Conservation (phyloP, 1,140 invertebrate species). For the Babylonia areolata region DNA sequence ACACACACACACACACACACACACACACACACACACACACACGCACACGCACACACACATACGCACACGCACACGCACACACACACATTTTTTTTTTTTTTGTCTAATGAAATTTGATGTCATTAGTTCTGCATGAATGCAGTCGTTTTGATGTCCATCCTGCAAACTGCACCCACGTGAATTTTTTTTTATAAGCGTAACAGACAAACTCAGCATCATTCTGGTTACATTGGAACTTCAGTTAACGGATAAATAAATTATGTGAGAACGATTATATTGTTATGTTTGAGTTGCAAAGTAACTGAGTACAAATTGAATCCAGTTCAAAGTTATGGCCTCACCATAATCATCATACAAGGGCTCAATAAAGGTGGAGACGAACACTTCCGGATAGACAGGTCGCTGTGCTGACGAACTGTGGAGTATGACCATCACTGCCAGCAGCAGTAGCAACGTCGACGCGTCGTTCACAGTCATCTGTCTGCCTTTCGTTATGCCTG, state of each 20-base stretch:
- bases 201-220: too few species aligned
- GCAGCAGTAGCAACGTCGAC: neutral
- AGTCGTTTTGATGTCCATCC: too few species aligned
- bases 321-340: slow-evolving; percentile 22
- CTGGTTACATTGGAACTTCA: too few species aligned
- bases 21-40: neutral
- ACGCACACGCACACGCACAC: neutral
- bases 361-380: slow-evolving; percentile 14
- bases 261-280: too few species aligned
- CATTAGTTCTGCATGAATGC: too few species aligned
- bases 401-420: neutral
- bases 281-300: too few species aligned
- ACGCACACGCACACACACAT: neutral
- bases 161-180: too few species aligned
- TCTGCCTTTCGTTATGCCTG: neutral
- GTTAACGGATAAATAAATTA: too few species aligned
- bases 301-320: too few species aligned
- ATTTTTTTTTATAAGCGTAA: too few species aligned
- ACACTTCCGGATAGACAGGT: neutral
- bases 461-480: neutral
- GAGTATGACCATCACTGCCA: neutral
- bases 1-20: neutral
- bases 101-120: too few species aligned
- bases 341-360: slow-evolving; percentile 37
- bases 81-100: too few species aligned